Evolutionary conservation across 2,113 vertebrate genomes (phyloP).

Genomic region (Laticauda colubrina): DNA sequence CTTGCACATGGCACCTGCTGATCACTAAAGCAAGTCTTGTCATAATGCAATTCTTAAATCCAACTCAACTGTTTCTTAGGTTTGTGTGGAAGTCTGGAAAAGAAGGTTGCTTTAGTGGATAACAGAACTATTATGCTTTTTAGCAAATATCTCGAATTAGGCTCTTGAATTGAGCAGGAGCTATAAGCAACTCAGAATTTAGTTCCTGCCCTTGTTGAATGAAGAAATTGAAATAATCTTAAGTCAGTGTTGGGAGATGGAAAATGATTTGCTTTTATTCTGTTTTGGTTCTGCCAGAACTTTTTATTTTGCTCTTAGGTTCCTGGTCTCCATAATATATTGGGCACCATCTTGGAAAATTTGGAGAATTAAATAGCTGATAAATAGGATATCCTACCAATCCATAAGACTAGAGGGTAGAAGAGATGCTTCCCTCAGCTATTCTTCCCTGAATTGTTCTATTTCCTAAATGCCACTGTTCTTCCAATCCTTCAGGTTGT

Average conservation of each 20-base stretch:
- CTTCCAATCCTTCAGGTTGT: conserved; percentile 77
- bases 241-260: not conserved
- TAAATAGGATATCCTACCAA: not conserved
- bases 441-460: not conserved
- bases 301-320: not conserved
- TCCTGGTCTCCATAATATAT: not conserved
- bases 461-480: not conserved
- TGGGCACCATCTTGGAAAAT: not conserved
- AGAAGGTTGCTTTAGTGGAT: not conserved
- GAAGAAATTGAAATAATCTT: no score
- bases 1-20: not conserved
- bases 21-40: not conserved
- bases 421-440: not conserved
- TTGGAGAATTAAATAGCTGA: not conserved
- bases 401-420: not conserved
- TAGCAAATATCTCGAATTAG: not conserved
- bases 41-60: not conserved
- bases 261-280: not conserved
- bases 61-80: not conserved
- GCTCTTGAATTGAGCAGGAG: not conserved
- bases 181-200: not conserved
- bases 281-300: no score
- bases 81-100: not conserved
- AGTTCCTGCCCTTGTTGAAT: not conserved
- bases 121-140: not conserved